These are phyloP conservation scores for Hoplostethus atlanticus DNA, from an alignment of 2,797 vertebrate species.

Conservation along the genomic window DNA sequence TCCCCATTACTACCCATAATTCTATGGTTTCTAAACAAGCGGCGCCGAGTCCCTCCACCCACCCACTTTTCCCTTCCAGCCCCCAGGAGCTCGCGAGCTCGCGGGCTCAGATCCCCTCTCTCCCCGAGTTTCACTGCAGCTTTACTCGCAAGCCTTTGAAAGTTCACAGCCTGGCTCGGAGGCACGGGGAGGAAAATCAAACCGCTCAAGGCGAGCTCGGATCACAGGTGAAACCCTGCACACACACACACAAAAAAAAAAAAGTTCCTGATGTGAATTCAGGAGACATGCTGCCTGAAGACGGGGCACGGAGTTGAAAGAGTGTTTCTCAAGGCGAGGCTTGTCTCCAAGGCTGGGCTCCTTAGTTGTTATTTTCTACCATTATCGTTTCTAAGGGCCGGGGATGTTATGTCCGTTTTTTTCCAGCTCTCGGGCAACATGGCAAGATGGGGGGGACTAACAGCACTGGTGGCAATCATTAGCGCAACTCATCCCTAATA, in stretches of 20 bases:
- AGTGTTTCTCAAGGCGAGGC: constrained; percentile 41
- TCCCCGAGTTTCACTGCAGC: constrained; percentile 41
- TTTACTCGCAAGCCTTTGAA: constrained; percentile 75
- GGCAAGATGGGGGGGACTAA: neutral
- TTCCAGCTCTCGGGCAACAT: constrained; percentile 16
- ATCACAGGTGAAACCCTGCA: constrained; percentile 72
- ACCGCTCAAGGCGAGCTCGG: constrained; percentile 71
- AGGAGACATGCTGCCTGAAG: constrained; percentile 73
- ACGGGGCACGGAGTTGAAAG: constrained; percentile 59
- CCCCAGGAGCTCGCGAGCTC: constrained; percentile 41
- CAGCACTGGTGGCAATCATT: constrained; percentile 30
- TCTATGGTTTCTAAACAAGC: constrained; percentile 59
- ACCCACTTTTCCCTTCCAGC: constrained; percentile 40
- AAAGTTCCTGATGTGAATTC: constrained; percentile 74
- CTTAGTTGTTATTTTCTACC: constrained; percentile 53
- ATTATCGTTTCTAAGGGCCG: constrained; percentile 23
- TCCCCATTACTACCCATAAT: constrained; percentile 58
- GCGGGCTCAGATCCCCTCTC: constrained; percentile 51
- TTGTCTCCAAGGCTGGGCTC: constrained; percentile 37
- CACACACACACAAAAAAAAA: constrained; percentile 8
- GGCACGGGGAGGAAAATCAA: constrained; percentile 75
- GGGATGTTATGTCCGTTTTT: constrained; percentile 24
- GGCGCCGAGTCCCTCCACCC: constrained; percentile 14
- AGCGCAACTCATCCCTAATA: constrained; percentile 25
- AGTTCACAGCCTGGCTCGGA: constrained; percentile 80